Conservation (phyloP, 2,113 vertebrate genomes). For the Origma solitaria region DNA sequence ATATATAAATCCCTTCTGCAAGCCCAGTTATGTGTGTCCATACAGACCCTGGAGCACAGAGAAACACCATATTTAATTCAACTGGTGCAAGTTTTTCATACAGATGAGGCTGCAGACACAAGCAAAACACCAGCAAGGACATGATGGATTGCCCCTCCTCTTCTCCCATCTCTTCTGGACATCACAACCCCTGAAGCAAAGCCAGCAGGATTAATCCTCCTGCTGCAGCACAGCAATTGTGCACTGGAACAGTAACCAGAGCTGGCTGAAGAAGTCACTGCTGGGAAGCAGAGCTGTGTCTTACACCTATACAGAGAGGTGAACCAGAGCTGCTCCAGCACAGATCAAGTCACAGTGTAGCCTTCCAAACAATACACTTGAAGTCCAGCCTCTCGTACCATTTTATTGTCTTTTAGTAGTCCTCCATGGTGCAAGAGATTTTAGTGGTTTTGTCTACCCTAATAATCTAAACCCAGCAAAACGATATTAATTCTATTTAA, state of each 20-base stretch:
- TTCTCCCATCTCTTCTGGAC: background rate
- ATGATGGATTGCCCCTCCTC: background rate
- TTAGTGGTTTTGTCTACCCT: background rate
- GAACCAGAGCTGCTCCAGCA: background rate
- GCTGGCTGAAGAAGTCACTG: background rate
- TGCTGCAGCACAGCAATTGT: rapidly evolving
- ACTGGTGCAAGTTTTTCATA: background rate
- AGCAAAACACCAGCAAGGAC: background rate
- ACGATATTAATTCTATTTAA: background rate
- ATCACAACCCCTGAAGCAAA: background rate
- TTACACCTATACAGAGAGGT: background rate
- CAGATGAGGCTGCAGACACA: background rate
- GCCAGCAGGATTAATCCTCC: background rate
- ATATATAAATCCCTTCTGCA: background rate
- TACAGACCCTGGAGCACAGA: background rate
- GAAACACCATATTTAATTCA: background rate
- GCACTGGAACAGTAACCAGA: background rate
- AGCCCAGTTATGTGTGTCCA: background rate
- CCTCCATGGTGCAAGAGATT: background rate
- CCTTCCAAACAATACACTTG: background rate
- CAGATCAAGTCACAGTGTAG: background rate
- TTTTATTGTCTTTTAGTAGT: background rate
- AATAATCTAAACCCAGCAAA: background rate
- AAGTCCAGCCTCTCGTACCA: background rate
- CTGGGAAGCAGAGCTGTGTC: background rate